Percentiles rank a stretch among this genome's conserved stretches.
phyloP scores from a whole-genome alignment of 2,797 vertebrate genomes.

The Melanogrammus aeglefinus region DNA sequence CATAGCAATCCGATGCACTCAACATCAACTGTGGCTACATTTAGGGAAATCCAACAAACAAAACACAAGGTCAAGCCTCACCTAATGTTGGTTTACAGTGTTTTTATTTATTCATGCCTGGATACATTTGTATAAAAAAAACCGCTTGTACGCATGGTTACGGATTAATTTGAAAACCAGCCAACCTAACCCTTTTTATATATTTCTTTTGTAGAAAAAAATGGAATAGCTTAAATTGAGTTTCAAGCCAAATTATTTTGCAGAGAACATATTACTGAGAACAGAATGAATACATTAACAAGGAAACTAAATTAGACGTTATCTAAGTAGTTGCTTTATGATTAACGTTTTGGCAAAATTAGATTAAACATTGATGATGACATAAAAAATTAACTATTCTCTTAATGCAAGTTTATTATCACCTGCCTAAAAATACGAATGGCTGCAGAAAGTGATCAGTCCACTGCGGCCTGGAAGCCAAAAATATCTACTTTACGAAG shows the following conservation, averaged over 20 bases:
- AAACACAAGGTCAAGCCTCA: not conserved
- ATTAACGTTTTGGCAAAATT: constrained; percentile 9
- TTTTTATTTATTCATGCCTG: not conserved
- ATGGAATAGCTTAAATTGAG: not conserved
- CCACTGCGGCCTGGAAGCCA: not conserved
- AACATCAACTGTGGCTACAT: not conserved
- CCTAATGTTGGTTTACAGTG: not conserved
- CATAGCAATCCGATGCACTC: not conserved
- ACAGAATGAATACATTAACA: constrained; percentile 1
- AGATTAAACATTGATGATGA: constrained; percentile 6
- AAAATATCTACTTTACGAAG: too few relatives aligned
- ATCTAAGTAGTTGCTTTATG: not conserved
- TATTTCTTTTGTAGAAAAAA: not conserved
- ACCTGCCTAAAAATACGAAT: not conserved
- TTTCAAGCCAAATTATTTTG: not conserved
- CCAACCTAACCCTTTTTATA: too few relatives aligned
- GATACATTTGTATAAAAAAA: too few relatives aligned
- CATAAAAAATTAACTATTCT: constrained; percentile 12
- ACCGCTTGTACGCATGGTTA: too few relatives aligned
- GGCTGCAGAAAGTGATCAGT: constrained; percentile 13
- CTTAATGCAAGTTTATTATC: not conserved
- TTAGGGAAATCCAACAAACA: too few relatives aligned
- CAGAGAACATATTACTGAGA: not conserved
- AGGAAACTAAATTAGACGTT: not conserved
- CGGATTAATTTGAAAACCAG: too few relatives aligned